Percentiles rank a stretch among this genome's conserved stretches.
These are phyloP conservation scores for Megaceryle torquata DNA, from an alignment of 2,113 vertebrate genomes.

Conservation along the genomic window DNA sequence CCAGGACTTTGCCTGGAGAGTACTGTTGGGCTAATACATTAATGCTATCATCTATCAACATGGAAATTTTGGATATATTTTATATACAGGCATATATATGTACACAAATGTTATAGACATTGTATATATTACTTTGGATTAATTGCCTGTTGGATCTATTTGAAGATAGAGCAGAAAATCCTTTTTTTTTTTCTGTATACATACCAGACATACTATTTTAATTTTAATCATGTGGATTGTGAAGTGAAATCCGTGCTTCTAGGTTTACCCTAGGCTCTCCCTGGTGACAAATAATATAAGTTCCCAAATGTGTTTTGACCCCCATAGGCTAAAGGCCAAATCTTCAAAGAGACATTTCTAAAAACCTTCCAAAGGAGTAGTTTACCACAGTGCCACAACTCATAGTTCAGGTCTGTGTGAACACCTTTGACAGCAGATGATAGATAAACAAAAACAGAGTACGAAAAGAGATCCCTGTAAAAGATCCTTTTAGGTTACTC, in stretches of 20 bases:
- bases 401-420: constrained; percentile 45
- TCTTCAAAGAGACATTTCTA: constrained; percentile 50
- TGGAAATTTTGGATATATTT: not conserved
- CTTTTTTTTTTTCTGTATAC: not conserved
- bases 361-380: constrained; percentile 54
- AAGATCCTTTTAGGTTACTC: constrained; percentile 33
- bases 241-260: constrained; percentile 57
- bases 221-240: constrained; percentile 65
- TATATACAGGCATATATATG: not conserved
- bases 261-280: constrained; percentile 59
- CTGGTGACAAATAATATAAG: constrained; percentile 67
- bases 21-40: not conserved
- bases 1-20: not conserved
- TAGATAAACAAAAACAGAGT: constrained; percentile 59
- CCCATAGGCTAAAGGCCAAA: constrained; percentile 57
- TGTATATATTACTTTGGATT: not conserved
- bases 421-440: constrained; percentile 54
- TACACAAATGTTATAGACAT: not conserved
- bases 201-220: constrained; percentile 57
- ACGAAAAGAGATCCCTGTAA: constrained; percentile 43
- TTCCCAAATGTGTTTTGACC: constrained; percentile 62
- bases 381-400: constrained; percentile 62
- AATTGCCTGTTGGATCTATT: constrained; percentile 16
- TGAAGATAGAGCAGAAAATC: constrained; percentile 14
- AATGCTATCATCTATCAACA: not conserved